A percentile compares a stretch with the other conserved stretches of the same genome.
Conservation (phyloP, 1,140 invertebrate species). For the Leptestheria dahalacensis region DNA sequence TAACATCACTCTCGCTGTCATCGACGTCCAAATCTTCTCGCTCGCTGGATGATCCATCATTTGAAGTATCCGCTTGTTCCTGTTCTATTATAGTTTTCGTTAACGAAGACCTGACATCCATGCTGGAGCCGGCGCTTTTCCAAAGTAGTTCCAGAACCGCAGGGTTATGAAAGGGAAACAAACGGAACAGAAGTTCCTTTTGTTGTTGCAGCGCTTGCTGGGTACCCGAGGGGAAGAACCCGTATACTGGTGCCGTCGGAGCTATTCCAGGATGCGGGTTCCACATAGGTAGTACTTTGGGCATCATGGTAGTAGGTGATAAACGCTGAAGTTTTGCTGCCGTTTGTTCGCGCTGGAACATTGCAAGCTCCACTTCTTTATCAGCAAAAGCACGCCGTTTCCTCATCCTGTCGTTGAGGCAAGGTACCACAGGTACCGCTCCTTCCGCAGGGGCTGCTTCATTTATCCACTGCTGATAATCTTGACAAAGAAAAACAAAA, state of each 20-base stretch:
- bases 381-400: slow-evolving; percentile 34
- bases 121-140: not conserved
- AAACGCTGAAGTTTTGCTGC: slow-evolving; percentile 15
- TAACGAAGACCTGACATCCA: too few relatives aligned
- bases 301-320: not conserved
- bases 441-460: not conserved
- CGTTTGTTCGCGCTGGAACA: slow-evolving; percentile 25
- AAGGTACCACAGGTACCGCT: slow-evolving; percentile 20
- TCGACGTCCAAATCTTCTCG: slow-evolving; percentile 2
- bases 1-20: not conserved
- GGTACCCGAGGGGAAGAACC: not conserved
- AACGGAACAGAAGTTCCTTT: too few relatives aligned
- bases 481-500: slow-evolving; percentile 9
- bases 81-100: not conserved
- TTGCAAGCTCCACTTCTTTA: slow-evolving; percentile 30
- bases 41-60: not conserved
- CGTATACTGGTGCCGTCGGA: not conserved
- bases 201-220: not conserved
- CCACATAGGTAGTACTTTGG: not conserved
- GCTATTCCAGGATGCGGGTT: not conserved
- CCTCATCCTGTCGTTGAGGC: slow-evolving; percentile 30
- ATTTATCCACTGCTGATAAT: slow-evolving; percentile 12
- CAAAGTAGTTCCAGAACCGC: not conserved
- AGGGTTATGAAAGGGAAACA: not conserved
- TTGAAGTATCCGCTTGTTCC: not conserved